phyloP scores from a whole-genome alignment of 2,797 vertebrate genomes.

The Hirundo rustica region DNA sequence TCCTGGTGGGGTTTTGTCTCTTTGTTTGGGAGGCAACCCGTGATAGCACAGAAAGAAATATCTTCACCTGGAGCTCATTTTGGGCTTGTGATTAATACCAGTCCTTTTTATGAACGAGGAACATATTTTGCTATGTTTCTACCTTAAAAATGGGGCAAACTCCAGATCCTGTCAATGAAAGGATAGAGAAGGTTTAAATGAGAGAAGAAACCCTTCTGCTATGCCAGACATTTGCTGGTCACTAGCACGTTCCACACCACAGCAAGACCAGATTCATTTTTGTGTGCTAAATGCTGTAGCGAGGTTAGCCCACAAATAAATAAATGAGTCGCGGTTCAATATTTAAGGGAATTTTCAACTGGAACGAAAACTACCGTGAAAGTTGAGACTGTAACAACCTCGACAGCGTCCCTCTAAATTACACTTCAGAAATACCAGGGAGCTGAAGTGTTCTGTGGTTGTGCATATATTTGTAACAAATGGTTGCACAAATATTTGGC shows the following conservation, averaged over 20 bases:
- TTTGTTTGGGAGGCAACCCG: background rate
- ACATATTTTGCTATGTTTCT: background rate
- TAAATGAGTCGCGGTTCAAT: background rate
- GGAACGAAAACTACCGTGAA: background rate
- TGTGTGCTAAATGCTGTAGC: background rate
- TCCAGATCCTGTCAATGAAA: background rate
- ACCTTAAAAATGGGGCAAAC: background rate
- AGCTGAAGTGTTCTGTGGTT: conserved; percentile 70
- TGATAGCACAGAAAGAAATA: background rate
- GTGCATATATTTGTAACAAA: conserved; percentile 76
- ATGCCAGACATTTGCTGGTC: background rate
- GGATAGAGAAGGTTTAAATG: background rate
- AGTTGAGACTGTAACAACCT: background rate
- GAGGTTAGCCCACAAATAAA: background rate
- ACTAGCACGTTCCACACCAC: background rate
- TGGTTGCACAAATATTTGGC: conserved; percentile 78
- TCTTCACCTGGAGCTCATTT: background rate
- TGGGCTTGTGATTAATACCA: background rate
- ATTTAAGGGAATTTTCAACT: conserved; percentile 22
- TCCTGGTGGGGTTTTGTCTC: background rate
- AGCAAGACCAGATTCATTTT: background rate
- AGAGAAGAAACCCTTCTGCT: background rate
- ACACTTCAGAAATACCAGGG: conserved; percentile 55
- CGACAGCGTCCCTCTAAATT: conserved; percentile 71
- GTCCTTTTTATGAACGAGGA: background rate